Evolutionary conservation across 2,797 vertebrate genomes (phyloP).

Genomic region (Typhlichthys eigenmanni): DNA sequence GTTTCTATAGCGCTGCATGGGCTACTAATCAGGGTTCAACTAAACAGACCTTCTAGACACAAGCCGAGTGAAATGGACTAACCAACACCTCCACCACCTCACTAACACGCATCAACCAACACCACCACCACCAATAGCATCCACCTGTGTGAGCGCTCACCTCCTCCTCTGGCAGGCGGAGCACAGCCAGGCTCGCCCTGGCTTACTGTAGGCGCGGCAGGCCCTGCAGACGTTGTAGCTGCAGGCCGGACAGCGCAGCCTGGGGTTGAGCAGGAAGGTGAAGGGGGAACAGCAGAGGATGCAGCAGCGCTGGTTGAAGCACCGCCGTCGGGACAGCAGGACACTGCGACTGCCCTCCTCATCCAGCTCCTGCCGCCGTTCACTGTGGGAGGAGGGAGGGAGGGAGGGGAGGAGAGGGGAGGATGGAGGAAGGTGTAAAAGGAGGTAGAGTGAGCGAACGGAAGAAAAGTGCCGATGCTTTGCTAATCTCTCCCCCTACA

Average conservation of each 20-base stretch:
- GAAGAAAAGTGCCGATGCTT: neutral
- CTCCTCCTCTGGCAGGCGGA: conserved; percentile 88
- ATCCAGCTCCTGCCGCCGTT: conserved; percentile 90
- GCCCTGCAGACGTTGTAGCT: conserved; percentile 89
- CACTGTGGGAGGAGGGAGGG: conserved; percentile 69
- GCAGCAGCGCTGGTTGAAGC: conserved; percentile 92
- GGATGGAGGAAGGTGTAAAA: conserved; percentile 14
- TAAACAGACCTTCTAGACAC: neutral
- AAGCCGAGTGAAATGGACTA: neutral
- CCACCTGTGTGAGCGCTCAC: conserved; percentile 67
- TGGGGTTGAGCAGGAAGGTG: conserved; percentile 90
- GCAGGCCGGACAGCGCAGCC: conserved; percentile 85
- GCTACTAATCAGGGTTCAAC: neutral
- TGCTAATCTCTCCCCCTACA: too few relatives aligned
- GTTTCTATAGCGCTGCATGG: too few relatives aligned
- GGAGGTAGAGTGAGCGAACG: neutral
- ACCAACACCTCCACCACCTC: neutral
- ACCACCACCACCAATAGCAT: neutral
- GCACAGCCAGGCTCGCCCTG: conserved; percentile 88
- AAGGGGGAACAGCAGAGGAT: conserved; percentile 93
- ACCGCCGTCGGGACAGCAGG: conserved; percentile 87
- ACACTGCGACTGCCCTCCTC: conserved; percentile 90
- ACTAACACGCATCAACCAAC: neutral
- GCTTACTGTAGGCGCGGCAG: conserved; percentile 86
- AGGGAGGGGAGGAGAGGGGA: neutral